These are phyloP conservation scores for Todiramphus saurophagus DNA, from an alignment of 2,113 vertebrate species.

Conservation along the genomic window DNA sequence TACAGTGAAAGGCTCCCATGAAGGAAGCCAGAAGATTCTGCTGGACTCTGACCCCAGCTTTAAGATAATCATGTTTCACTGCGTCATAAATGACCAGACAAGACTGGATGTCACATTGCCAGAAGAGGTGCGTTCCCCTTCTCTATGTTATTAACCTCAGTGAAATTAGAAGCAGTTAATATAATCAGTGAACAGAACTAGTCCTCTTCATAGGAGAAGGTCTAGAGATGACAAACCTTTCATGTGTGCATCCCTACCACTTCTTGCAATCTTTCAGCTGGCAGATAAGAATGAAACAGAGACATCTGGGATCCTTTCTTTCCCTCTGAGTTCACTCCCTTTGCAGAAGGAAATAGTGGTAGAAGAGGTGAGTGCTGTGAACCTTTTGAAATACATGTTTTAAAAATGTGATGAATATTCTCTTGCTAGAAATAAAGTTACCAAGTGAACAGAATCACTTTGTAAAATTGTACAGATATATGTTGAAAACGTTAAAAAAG, in stretches of 20 bases:
- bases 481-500: not conserved
- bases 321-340: constrained; percentile 59
- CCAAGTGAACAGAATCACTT: not conserved
- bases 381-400: not conserved
- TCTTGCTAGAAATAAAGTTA: not conserved
- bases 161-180: not conserved
- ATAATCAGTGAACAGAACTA: not conserved
- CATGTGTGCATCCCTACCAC: not conserved
- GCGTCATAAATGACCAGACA: constrained; percentile 74
- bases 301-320: not conserved
- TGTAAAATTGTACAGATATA: not conserved
- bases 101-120: constrained; percentile 58
- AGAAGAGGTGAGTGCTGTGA: constrained; percentile 67
- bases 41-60: not conserved
- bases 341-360: constrained; percentile 55
- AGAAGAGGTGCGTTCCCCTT: not conserved
- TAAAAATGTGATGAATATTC: not conserved
- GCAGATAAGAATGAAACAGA: not conserved
- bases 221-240: not conserved
- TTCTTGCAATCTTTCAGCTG: constrained; percentile 17
- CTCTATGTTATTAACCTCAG: not conserved
- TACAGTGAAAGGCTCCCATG: constrained; percentile 78
- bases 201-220: not conserved
- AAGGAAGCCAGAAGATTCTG: constrained; percentile 63
- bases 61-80: constrained; percentile 72